Evolutionary conservation across 2,797 vertebrate genomes (phyloP).

Genomic region (Characodon lateralis): DNA sequence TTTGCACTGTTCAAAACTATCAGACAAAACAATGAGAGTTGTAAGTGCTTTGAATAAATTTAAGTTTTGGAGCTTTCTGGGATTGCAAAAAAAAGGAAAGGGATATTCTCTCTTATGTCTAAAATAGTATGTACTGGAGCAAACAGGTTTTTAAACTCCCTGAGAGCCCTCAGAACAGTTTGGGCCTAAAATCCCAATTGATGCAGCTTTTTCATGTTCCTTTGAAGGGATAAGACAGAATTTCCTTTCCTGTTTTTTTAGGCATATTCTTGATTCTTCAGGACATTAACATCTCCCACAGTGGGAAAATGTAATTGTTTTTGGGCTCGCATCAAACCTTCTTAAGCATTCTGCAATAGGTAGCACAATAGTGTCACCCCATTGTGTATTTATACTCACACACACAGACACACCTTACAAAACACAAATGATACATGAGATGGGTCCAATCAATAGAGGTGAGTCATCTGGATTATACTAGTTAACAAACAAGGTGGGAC

Average conservation of each 20-base stretch:
- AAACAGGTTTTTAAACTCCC: neutral
- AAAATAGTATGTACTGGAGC: neutral
- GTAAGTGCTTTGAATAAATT: conserved; percentile 46
- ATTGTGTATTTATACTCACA: conserved; percentile 12
- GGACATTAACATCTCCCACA: conserved; percentile 39
- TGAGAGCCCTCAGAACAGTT: neutral
- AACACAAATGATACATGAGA: conserved; percentile 39
- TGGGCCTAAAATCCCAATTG: too few relatives aligned
- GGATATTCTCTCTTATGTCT: neutral
- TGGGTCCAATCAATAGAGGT: conserved; percentile 55
- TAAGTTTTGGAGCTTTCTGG: neutral
- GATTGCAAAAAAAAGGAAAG: too few relatives aligned
- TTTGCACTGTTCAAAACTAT: conserved; percentile 49
- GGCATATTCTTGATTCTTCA: conserved; percentile 37
- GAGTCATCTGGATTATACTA: conserved; percentile 63
- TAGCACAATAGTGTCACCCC: conserved; percentile 17
- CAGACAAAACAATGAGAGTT: conserved; percentile 49
- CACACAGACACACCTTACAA: conserved; percentile 16
- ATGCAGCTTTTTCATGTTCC: neutral
- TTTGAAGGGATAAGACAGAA: neutral
- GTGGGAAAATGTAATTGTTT: conserved; percentile 52
- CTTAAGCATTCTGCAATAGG: conserved; percentile 35
- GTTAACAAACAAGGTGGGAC: conserved; percentile 42
- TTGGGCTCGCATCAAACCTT: conserved; percentile 47
- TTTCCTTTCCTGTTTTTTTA: conserved; percentile 11